A percentile compares a stretch with the other conserved stretches of the same genome.
phyloP scores from a whole-genome alignment of 2,888 invertebrate species.

The Spialia ferax region DNA sequence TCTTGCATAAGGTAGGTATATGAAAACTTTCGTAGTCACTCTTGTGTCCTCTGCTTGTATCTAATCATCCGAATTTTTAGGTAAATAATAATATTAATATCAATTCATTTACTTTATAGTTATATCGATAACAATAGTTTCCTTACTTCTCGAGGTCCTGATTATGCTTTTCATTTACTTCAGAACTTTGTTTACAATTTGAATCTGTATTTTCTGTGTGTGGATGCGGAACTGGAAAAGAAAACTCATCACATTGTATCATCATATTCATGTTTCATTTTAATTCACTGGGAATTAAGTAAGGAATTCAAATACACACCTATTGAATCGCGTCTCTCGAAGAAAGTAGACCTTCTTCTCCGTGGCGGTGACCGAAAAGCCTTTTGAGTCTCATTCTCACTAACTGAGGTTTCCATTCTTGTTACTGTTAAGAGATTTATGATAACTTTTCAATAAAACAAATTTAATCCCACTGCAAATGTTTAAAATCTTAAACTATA shows the following conservation, averaged over 20 bases:
- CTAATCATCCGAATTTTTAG: too few species aligned
- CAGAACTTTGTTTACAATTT: conserved; percentile 48
- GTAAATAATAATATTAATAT: too few species aligned
- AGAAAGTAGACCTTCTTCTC: conserved; percentile 77
- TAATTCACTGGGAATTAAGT: neutral
- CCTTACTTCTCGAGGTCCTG: conserved; percentile 62
- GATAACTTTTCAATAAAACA: neutral
- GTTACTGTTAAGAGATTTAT: neutral
- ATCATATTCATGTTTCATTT: neutral
- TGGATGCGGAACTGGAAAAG: conserved; percentile 63
- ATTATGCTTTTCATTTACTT: conserved; percentile 54
- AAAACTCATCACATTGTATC: conserved; percentile 15
- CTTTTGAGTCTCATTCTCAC: conserved; percentile 62
- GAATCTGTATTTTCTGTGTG: conserved; percentile 54
- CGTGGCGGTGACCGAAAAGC: conserved; percentile 73
- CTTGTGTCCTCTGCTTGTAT: too few species aligned
- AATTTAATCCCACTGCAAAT: neutral
- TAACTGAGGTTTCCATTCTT: conserved; percentile 67
- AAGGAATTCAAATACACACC: conserved; percentile 51
- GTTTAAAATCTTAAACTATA: neutral
- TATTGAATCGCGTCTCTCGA: conserved; percentile 74
- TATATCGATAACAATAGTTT: neutral
- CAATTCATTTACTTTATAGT: neutral
- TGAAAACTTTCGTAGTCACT: too few species aligned
- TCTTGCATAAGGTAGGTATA: too few species aligned